Conservation (phyloP, 2,888 invertebrate species). For the Drosophila neutralis region DNA sequence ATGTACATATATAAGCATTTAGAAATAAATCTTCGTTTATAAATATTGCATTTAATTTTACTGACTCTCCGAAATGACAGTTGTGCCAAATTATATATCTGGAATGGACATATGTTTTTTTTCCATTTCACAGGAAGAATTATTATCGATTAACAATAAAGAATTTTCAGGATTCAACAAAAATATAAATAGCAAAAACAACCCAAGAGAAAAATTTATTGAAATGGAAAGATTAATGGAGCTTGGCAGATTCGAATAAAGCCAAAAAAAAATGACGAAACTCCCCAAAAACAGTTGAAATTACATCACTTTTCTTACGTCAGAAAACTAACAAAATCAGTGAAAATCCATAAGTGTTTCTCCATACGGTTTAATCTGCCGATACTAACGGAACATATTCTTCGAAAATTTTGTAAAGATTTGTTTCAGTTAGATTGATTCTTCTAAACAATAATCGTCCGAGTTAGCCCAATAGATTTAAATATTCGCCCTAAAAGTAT, state of each 20-base stretch:
- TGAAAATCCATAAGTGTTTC: background rate
- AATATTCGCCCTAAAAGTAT: background rate
- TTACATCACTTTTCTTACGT: background rate
- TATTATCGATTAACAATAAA: background rate
- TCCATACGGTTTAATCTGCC: background rate
- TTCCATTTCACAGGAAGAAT: background rate
- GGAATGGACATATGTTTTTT: background rate
- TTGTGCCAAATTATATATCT: background rate
- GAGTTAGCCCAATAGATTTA: background rate
- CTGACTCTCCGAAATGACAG: background rate
- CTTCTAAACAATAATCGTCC: background rate
- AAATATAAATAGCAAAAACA: background rate
- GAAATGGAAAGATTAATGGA: background rate
- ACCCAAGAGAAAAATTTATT: background rate
- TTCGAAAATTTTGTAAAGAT: background rate
- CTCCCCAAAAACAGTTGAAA: background rate
- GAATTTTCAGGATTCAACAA: background rate
- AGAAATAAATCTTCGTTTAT: conserved; percentile 11
- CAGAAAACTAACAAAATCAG: background rate
- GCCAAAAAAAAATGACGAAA: background rate
- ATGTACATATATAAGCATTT: background rate
- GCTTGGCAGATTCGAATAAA: background rate
- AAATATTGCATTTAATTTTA: background rate
- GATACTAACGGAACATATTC: background rate
- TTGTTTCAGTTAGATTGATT: background rate